Conservation (phyloP, 2,888 invertebrate species). For the Anoncus sp. region DNA sequence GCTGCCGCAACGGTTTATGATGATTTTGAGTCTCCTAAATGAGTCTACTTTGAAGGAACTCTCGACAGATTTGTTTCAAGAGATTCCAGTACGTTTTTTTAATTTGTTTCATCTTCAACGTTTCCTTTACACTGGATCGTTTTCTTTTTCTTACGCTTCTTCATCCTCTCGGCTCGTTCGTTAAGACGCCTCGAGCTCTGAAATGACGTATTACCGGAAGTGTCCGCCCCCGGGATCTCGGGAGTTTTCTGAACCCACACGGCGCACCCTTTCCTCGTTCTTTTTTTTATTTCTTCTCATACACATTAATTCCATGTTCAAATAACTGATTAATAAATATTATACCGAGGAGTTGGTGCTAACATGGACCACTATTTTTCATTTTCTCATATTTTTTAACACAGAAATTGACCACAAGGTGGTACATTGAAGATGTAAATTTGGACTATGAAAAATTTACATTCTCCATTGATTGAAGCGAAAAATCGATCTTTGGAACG, state of each 20-base stretch:
- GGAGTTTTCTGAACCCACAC: constrained; percentile 60
- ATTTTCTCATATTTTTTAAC: too few relatives aligned
- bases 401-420: too few relatives aligned
- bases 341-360: too few relatives aligned
- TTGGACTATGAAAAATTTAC: too few relatives aligned
- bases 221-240: constrained; percentile 59
- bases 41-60: constrained; percentile 5
- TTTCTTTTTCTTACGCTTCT: constrained; percentile 3
- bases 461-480: too few relatives aligned
- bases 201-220: constrained; percentile 65
- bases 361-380: too few relatives aligned
- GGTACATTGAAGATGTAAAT: too few relatives aligned
- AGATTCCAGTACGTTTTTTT: constrained; percentile 13
- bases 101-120: background rate
- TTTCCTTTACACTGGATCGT: constrained; percentile 4
- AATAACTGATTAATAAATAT: too few relatives aligned
- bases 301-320: too few relatives aligned
- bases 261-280: constrained; percentile 72
- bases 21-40: constrained; percentile 16
- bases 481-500: too few relatives aligned
- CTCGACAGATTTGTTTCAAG: constrained; percentile 21
- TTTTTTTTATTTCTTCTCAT: constrained; percentile 50
- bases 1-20: background rate
- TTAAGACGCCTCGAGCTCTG: constrained; percentile 50
- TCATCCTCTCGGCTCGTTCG: constrained; percentile 27